A percentile compares a stretch with the other conserved stretches of the same genome.
phyloP scores from a whole-genome alignment of 2,888 invertebrate species.

The Cosmia pyralina region DNA sequence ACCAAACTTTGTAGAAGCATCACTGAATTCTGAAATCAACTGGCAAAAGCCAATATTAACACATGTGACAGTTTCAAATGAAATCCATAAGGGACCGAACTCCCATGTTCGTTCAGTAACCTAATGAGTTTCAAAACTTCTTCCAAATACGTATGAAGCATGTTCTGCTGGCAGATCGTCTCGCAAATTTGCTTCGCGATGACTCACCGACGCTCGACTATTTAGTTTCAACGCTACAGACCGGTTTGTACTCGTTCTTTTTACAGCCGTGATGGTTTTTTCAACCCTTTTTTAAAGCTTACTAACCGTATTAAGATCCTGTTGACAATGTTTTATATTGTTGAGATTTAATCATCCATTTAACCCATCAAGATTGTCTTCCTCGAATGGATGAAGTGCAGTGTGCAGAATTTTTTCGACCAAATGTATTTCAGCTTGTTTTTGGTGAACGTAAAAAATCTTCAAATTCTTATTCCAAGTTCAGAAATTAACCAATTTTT shows the following conservation, averaged over 20 bases:
- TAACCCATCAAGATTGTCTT: conserved; percentile 38
- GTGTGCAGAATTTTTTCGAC: conserved; percentile 17
- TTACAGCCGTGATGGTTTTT: conserved; percentile 56
- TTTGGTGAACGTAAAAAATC: conserved; percentile 10
- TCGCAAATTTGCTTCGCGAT: conserved; percentile 70
- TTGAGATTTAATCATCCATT: conserved; percentile 58
- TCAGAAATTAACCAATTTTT: conserved; percentile 5
- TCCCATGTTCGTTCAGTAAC: conserved; percentile 46
- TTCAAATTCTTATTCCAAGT: conserved; percentile 2
- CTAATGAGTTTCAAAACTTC: conserved; percentile 44
- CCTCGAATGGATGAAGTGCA: conserved; percentile 45
- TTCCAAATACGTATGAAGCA: conserved; percentile 49
- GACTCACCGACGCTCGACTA: conserved; percentile 68
- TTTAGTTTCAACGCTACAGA: conserved; percentile 56
- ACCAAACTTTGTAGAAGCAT: background rate
- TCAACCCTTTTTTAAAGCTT: conserved; percentile 49
- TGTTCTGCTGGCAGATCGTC: conserved; percentile 57
- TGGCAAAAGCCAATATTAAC: conserved; percentile 6
- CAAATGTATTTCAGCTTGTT: conserved; percentile 2
- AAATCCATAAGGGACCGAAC: conserved; percentile 30
- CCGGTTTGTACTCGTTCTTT: conserved; percentile 62
- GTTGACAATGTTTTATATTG: conserved; percentile 64
- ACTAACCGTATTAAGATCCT: conserved; percentile 61
- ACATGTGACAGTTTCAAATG: conserved; percentile 36
- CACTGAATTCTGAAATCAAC: conserved; percentile 1